Evolutionary conservation across 2,797 vertebrate genomes (phyloP), one percentile per base, ranked within the genome.

Genomic region (Poliocrania exsul): DNA sequence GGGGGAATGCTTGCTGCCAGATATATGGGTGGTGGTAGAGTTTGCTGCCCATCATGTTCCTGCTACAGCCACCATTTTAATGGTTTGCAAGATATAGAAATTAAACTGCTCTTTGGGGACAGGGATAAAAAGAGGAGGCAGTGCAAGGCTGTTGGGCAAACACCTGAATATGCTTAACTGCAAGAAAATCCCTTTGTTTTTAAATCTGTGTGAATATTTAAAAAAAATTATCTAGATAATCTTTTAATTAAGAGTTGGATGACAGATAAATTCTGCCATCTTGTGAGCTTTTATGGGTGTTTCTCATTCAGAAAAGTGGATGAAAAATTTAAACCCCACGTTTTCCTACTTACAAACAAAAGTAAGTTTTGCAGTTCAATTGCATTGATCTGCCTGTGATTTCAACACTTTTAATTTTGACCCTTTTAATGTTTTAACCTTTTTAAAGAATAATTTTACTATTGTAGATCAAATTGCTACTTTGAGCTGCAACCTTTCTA

Each of bases 401-500:
- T 77, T 83, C 72, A 67, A 37, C 13, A 12, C 19, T 67, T 90
- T 53, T 49, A 4, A 71, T 96, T 91, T 74, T 86, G 72, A 80
- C 37, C 16, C 5, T 67, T 91, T 80, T 46, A 74, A 51, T 53
- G 5, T 50, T 83, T 86, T 87, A 81, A 90, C n/a, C 44, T 81
- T 69, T 81, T 19, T 29, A 40, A 92, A 72, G 49, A 57, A 31
- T 83, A 8, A 46, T 47, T 92, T 81, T 88, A 74, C 46, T 74
- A 1, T 42, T 80, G 60, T 62, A 28, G 29, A 81, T 86, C 42
- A 66, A 40, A 80, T 70, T 92, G 17, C 44, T 23, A 38, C 44
- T 72, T 72, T 54, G 70, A 81, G 69, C 29, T 80, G 46, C 75
- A 88, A 11, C 38, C 40, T 92, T 79, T 92, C 47, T 69, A 84